Conservation (phyloP, 2,113 vertebrate genomes). For the Nymphicus hollandicus region DNA sequence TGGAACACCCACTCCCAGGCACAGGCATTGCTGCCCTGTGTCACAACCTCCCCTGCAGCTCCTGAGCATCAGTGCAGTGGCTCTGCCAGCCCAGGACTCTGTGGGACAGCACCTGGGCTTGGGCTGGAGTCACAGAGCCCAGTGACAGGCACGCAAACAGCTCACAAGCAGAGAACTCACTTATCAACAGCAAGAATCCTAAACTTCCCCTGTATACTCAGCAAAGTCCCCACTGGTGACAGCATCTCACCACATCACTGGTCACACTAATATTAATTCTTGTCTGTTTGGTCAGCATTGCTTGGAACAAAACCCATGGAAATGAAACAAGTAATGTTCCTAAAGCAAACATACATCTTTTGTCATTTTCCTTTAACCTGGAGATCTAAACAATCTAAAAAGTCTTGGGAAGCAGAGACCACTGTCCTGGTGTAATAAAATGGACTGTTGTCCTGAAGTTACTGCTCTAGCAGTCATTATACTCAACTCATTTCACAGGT, state of each 20-base stretch:
- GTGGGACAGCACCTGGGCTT: not conserved
- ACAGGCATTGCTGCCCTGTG: not conserved
- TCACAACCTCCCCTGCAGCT: not conserved
- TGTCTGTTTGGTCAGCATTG: not conserved
- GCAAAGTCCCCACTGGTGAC: not conserved
- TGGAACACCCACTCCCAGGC: not conserved
- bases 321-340: not conserved
- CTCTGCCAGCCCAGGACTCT: not conserved
- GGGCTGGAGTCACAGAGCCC: not conserved
- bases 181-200: not conserved
- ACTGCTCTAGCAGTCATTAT: not conserved
- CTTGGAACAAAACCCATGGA: not conserved
- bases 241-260: not conserved
- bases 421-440: not conserved
- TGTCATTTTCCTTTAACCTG: not conserved
- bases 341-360: not conserved
- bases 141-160: not conserved
- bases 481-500: not conserved
- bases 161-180: not conserved
- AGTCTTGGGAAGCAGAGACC: not conserved
- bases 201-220: rapidly evolving
- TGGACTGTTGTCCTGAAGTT: not conserved
- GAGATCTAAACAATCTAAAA: not conserved
- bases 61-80: not conserved
- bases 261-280: not conserved